phyloP scores from a whole-genome alignment of 2,113 vertebrate species.

The Chelonoidis abingdonii region DNA sequence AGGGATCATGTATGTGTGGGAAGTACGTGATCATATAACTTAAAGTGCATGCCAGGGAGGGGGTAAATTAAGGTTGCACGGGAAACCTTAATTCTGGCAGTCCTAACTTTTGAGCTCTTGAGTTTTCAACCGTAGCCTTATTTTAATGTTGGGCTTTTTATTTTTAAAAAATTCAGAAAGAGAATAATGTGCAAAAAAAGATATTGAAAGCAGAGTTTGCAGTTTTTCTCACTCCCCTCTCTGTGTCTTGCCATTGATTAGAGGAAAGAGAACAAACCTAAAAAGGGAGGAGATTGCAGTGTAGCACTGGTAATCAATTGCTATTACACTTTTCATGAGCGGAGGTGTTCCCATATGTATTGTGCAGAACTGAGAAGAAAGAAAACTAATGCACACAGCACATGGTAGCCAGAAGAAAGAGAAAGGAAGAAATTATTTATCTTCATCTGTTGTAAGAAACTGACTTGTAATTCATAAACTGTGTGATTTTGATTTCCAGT shows the following conservation, averaged over 20 bases:
- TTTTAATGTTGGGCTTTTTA: background rate
- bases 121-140: background rate
- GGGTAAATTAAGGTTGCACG: background rate
- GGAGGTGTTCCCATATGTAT: background rate
- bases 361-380: background rate
- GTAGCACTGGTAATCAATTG: background rate
- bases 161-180: background rate
- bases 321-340: background rate
- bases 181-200: background rate
- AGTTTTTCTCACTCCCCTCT: background rate
- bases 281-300: background rate
- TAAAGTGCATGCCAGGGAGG: background rate
- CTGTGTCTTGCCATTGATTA: background rate
- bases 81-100: background rate
- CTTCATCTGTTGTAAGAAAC: background rate
- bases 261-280: background rate
- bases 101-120: background rate
- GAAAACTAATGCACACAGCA: background rate
- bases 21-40: background rate
- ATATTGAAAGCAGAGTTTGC: background rate
- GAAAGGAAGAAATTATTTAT: background rate
- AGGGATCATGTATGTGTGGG: background rate
- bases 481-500: background rate
- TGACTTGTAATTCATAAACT: background rate
- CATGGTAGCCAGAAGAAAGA: background rate